These are phyloP conservation scores for Enteromius thamalakanensis DNA, from an alignment of 2,797 vertebrate species.

Conservation along the genomic window DNA sequence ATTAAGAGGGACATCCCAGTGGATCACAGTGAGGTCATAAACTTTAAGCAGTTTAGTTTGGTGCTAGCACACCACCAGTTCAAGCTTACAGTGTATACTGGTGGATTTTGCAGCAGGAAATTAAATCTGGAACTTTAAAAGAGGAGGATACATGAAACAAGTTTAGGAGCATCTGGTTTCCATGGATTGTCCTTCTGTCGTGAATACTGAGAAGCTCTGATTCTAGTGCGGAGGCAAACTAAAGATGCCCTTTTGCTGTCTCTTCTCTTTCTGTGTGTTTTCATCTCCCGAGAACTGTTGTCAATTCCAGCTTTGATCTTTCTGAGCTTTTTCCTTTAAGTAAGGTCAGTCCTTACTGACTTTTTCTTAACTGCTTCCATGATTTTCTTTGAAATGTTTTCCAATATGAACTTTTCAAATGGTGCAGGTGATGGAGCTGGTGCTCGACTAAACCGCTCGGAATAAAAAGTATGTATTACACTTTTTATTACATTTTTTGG, in stretches of 20 bases:
- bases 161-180: constrained; percentile 54
- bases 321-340: constrained; percentile 58
- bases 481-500: neutral
- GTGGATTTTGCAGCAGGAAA: constrained; percentile 48
- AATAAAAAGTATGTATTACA: neutral
- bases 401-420: constrained; percentile 1
- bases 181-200: constrained; percentile 63
- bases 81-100: constrained; percentile 6
- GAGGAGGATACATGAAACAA: constrained; percentile 47
- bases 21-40: too few relatives aligned
- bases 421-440: neutral
- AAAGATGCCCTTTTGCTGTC: constrained; percentile 53
- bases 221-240: constrained; percentile 58
- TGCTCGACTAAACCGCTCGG: neutral
- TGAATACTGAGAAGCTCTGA: constrained; percentile 56
- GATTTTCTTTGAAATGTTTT: constrained; percentile 19
- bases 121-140: constrained; percentile 52
- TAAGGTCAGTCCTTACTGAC: constrained; percentile 53
- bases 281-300: constrained; percentile 58
- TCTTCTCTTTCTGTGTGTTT: constrained; percentile 40
- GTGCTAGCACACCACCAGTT: constrained; percentile 2
- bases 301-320: constrained; percentile 68
- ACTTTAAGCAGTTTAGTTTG: too few relatives aligned
- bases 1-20: too few relatives aligned
- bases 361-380: constrained; percentile 69